Percentiles rank a stretch among this genome's conserved stretches.
phyloP scores from a whole-genome alignment of 1,140 invertebrate species.

The Scylla paramamosain region DNA sequence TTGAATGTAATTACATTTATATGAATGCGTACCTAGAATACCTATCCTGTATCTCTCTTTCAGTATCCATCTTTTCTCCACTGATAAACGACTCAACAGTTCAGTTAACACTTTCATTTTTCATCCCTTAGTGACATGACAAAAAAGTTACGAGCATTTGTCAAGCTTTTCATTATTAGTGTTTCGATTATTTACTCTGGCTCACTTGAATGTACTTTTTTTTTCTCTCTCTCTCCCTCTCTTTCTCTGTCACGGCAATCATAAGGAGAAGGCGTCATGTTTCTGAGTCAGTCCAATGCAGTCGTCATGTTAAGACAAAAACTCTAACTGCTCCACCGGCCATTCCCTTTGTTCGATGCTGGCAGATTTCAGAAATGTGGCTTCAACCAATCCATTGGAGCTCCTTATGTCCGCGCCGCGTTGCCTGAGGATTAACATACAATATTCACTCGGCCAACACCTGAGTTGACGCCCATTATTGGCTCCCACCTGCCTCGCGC shows the following conservation, averaged over 20 bases:
- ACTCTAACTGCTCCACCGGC: background rate
- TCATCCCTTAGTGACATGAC: background rate
- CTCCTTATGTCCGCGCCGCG: background rate
- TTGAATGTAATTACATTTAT: too few species aligned
- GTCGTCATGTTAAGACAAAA: background rate
- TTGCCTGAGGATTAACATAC: constrained; percentile 9
- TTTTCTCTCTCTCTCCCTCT: too few species aligned
- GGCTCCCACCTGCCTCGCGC: background rate
- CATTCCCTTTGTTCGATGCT: background rate
- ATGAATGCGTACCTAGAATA: too few species aligned
- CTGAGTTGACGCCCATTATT: constrained; percentile 32
- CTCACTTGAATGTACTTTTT: background rate
- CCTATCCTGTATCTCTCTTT: too few species aligned
- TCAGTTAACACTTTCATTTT: background rate
- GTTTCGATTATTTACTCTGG: background rate
- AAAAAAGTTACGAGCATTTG: background rate
- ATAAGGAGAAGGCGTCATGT: background rate
- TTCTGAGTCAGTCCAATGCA: background rate
- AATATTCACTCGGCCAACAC: constrained; percentile 21
- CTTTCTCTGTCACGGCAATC: too few species aligned
- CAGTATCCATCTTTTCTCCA: background rate
- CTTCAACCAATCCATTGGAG: background rate
- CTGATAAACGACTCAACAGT: background rate
- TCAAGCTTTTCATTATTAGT: background rate
- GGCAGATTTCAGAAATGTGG: background rate